phyloP scores from a whole-genome alignment of 2,888 invertebrate genomes.

The Iphiclides podalirius region DNA sequence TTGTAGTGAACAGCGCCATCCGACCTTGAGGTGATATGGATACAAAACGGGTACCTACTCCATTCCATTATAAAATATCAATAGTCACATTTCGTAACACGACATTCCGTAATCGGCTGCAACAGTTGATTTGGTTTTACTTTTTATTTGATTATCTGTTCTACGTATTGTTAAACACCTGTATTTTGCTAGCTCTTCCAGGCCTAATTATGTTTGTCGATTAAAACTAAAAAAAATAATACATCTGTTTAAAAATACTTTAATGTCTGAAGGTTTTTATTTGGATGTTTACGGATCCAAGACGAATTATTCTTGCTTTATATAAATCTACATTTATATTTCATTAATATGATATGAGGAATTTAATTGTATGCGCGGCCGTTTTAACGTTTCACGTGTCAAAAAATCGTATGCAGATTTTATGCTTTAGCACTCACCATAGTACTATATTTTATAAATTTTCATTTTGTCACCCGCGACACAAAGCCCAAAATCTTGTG shows the following conservation, averaged over 20 bases:
- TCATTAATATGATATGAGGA: not conserved
- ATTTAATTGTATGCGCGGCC: too few relatives aligned
- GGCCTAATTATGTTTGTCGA: slow-evolving; percentile 6
- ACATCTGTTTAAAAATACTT: not conserved
- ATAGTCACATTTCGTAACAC: slow-evolving; percentile 33
- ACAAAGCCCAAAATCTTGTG: slow-evolving; percentile 33
- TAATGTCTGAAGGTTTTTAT: slow-evolving; percentile 4
- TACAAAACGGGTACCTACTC: slow-evolving; percentile 46
- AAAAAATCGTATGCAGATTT: too few relatives aligned
- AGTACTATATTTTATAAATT: too few relatives aligned
- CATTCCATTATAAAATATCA: slow-evolving; percentile 51
- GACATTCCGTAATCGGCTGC: slow-evolving; percentile 67
- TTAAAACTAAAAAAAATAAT: too few relatives aligned
- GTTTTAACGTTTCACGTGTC: too few relatives aligned
- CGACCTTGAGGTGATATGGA: slow-evolving; percentile 4
- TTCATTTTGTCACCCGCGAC: not conserved
- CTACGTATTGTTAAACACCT: slow-evolving; percentile 23
- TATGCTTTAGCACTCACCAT: not conserved
- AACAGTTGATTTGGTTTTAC: slow-evolving; percentile 58
- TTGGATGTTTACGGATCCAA: slow-evolving; percentile 1
- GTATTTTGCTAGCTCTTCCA: slow-evolving; percentile 22
- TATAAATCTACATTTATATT: not conserved
- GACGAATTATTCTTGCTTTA: not conserved
- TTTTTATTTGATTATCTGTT: slow-evolving; percentile 37
- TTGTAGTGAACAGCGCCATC: slow-evolving; percentile 9